A percentile compares a stretch with the other conserved stretches of the same genome.
Evolutionary conservation across 2,888 invertebrate genomes (phyloP).

Genomic region (Meghimatium bilineatum): DNA sequence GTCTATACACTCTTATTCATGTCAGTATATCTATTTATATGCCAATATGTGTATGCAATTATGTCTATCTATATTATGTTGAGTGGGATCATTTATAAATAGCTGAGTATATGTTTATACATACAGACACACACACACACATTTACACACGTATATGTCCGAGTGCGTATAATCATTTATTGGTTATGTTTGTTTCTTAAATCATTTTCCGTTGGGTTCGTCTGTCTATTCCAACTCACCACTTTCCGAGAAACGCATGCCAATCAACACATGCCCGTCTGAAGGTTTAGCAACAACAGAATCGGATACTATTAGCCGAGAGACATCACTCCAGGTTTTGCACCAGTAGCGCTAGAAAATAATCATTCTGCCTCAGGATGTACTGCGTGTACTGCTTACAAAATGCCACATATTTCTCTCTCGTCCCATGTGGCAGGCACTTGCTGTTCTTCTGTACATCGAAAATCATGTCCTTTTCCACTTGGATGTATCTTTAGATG

Average conservation of each 20-base stretch:
- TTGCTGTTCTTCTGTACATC: neutral
- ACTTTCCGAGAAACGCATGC: neutral
- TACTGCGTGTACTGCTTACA: neutral
- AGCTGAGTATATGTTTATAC: too few species aligned
- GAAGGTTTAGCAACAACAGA: neutral
- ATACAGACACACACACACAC: too few species aligned
- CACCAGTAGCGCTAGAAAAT: neutral
- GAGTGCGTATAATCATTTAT: too few species aligned
- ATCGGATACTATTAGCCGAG: neutral
- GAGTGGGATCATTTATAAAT: too few species aligned
- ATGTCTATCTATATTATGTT: too few species aligned
- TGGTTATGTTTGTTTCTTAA: neutral
- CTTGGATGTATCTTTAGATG: neutral
- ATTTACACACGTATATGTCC: too few species aligned
- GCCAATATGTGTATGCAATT: too few species aligned
- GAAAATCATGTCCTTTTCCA: neutral
- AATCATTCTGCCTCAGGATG: neutral
- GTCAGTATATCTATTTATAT: too few species aligned
- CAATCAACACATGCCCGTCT: neutral
- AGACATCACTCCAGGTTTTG: slow-evolving; percentile 2
- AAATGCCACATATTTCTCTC: neutral
- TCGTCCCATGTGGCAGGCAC: neutral
- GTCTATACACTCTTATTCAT: too few species aligned
- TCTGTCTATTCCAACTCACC: neutral
- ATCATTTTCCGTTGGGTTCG: neutral